phyloP scores from a whole-genome alignment of 2,888 invertebrate genomes.

The Pseudolycoriella hygida region DNA sequence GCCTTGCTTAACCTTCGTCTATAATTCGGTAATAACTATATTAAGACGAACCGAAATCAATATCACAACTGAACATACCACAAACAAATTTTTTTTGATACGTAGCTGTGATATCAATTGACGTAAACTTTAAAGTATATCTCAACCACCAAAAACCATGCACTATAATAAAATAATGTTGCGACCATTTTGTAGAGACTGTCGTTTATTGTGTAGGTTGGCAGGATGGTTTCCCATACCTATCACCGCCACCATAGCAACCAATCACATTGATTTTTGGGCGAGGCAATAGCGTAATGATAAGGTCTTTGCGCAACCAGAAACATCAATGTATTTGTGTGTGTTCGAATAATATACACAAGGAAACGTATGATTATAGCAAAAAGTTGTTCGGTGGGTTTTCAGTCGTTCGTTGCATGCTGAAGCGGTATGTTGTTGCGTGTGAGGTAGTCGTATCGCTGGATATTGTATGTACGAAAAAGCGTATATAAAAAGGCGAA shows the following conservation, averaged over 20 bases:
- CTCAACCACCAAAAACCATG: too few species aligned
- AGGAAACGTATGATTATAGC: neutral
- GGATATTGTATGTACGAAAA: too few species aligned
- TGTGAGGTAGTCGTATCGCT: neutral
- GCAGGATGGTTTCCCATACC: slow-evolving; percentile 3
- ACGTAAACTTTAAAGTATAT: too few species aligned
- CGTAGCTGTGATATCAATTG: too few species aligned
- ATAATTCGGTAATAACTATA: too few species aligned
- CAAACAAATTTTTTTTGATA: too few species aligned
- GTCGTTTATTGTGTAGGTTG: slow-evolving; percentile 1
- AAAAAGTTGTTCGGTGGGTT: neutral
- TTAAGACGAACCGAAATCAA: too few species aligned
- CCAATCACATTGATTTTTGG: slow-evolving; percentile 9
- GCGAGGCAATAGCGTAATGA: slow-evolving; percentile 4
- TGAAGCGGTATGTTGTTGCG: slow-evolving; percentile 15
- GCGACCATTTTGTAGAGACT: slow-evolving; percentile 1
- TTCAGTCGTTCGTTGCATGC: slow-evolving; percentile 28
- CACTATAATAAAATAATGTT: neutral
- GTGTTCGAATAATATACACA: neutral
- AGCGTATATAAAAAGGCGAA: too few species aligned
- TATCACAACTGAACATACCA: too few species aligned
- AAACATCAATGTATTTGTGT: neutral
- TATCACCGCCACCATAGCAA: slow-evolving; percentile 4
- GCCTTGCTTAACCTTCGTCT: too few species aligned
- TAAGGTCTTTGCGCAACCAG: neutral